Conservation (phyloP, 2,888 invertebrate genomes). For the Hirtodrosophila duncani region DNA sequence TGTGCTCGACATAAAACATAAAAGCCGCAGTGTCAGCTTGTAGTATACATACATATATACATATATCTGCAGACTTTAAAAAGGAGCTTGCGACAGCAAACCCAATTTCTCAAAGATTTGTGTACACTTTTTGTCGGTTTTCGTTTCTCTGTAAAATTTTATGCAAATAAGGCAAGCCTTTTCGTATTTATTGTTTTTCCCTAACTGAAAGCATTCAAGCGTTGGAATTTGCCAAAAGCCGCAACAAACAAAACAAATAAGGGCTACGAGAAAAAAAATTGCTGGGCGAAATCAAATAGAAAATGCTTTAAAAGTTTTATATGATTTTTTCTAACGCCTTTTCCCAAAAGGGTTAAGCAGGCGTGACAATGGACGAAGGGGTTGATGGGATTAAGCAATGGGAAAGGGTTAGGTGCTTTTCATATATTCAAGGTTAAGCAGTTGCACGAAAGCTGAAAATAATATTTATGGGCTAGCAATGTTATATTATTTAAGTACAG, state of each 20-base stretch:
- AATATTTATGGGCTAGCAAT: no score
- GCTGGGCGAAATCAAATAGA: constrained; percentile 42
- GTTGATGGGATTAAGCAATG: constrained; percentile 4
- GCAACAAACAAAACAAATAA: constrained; percentile 30
- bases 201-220: constrained; percentile 37
- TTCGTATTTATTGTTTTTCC: constrained; percentile 23
- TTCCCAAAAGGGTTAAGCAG: constrained; percentile 16
- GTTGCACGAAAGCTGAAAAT: no score
- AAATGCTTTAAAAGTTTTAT: constrained; percentile 56
- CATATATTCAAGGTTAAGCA: background rate
- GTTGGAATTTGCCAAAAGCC: constrained; percentile 40
- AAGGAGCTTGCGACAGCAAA: no score
- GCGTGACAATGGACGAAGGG: constrained; percentile 49
- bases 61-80: no score
- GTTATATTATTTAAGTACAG: no score
- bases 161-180: constrained; percentile 32
- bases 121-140: constrained; percentile 13
- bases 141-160: constrained; percentile 15
- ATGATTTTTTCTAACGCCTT: constrained; percentile 19
- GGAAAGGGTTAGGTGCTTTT: constrained; percentile 2
- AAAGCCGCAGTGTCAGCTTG: constrained; percentile 40
- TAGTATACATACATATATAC: no score
- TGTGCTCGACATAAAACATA: constrained; percentile 35
- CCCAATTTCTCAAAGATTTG: constrained; percentile 11
- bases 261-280: constrained; percentile 12